Percentiles rank a stretch among this genome's conserved stretches.
These are phyloP conservation scores for Panopea generosa DNA, from an alignment of 2,888 invertebrate species.

Conservation along the genomic window DNA sequence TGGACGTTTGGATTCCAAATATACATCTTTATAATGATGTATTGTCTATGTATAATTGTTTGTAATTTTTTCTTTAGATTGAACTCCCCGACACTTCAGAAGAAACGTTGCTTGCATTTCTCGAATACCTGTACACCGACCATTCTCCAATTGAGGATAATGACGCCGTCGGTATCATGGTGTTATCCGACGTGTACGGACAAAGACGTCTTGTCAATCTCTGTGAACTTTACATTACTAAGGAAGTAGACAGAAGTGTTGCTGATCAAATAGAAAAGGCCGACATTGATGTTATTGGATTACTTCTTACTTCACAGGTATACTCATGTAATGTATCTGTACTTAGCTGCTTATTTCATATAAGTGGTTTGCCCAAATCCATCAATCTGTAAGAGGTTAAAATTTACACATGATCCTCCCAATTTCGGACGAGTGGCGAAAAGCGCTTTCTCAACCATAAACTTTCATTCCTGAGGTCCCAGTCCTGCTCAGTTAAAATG, in stretches of 20 bases:
- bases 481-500: no score
- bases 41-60: no score
- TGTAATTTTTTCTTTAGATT: no score
- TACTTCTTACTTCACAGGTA: conserved; percentile 76
- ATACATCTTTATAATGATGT: no score
- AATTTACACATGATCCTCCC: no score
- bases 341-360: no score
- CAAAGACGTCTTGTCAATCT: conserved; percentile 73
- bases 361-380: no score
- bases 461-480: no score
- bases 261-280: conserved; percentile 73
- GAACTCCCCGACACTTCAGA: conserved; percentile 56
- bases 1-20: no score
- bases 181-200: conserved; percentile 75
- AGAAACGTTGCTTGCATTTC: conserved; percentile 72
- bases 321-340: neutral
- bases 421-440: no score
- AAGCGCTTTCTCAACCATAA: no score
- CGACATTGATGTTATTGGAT: conserved; percentile 77
- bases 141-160: conserved; percentile 77
- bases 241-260: conserved; percentile 73
- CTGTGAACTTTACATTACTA: conserved; percentile 80
- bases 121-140: conserved; percentile 81
- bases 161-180: conserved; percentile 74
- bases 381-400: no score